Base-by-base conservation (phyloP, 1,140 invertebrate genomes). In the Ganaspis sp. region DNA sequence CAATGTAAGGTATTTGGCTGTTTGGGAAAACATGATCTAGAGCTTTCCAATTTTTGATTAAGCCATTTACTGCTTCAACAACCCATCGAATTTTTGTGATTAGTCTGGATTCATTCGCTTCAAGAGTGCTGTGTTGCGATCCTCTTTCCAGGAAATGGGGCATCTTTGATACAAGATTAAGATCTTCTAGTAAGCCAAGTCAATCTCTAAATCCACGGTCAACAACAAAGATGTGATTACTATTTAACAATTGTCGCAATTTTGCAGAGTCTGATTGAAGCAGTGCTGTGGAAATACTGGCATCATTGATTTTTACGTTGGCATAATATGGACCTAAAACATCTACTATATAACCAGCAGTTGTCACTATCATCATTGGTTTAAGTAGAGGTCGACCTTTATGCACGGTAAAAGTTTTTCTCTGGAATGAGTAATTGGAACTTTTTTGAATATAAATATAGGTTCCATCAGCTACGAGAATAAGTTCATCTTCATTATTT, bases 381-480 rank as follows among this genome's bases (percentile, higher is more conserved):
- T 69, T 69, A 15, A 69, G 29, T 6, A 37, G 9, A 37, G 26
- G 64, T 17, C 64, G 12, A 17, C 64, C 26, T 38, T 69, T 37
- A 37, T 37, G 29, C 26, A 69, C 15, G n/a, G 15, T 37, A 38
- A 9, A 69, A 69, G 12, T 69, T 34, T 38, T 34, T 19, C 64
- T n/a, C 29, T 69, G 29, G 3, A 69, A 69, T 9, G 34, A n/a
- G 29, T 69, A 69, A 38, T 69, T 37, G 17, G 12, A 34, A 37
- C 26, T 37, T 37, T 69, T 69, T 69, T 69, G 26, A 6, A 34
- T 69, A 69, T 64, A 37, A 21, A 69, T 8, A 37, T 69, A 69
- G 15, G 15, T 69, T 37, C 64, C 9, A 37, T 69, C 64, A 37
- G 64, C 26, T 69, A 15, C 64, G 15, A 69, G 12, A 69, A 15